Evolutionary conservation across 2,113 vertebrate species (phyloP), one percentile per base, ranked within the genome.

Genomic region (Dermatemys mawii): DNA sequence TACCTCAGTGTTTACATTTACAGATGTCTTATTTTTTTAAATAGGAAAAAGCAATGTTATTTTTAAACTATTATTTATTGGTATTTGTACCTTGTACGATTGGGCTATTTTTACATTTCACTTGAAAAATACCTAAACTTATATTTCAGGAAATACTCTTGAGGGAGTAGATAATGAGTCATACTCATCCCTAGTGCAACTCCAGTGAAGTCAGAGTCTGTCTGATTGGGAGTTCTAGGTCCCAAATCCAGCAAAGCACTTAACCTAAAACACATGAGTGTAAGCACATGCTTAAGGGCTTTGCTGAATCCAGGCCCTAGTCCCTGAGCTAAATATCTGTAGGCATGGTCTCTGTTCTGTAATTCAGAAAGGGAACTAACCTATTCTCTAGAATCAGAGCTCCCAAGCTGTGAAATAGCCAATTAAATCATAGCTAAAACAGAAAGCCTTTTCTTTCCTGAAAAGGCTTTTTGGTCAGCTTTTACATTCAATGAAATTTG

Each of bases 1-100:
- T 97, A 98, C 97, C 96, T 98, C 96, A 96, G 51, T 90, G 81
- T 95, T 83, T 13, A 82, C 90, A 90, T 95, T 94, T 97, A 95
- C 90, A 94, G 48, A 70, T 49, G 22, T 8, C 35, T 35, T 86
- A 2, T 7, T 1, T 19, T 88, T 63, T 73, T 84, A 27, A 41
- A 48, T n/a, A 83, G 63, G n/a, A 14, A 90, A 81, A 41, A 0
- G 17, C 5, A 7, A 57, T 26, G 38, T 85, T 14, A 49, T 44
- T 92, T 92, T 57, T 87, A 70, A 95, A 94, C 82, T 80, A 57
- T 54, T 96, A 97, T 97, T 96, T 95, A 97, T 97, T 93, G 2
- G 6, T 80, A 86, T 94, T 87, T 73, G 87, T 80, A 81, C 79
- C 46, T 41, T 78, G 49, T 79, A 19, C 81, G 1, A 1, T 6